A percentile compares a stretch with the other conserved stretches of the same genome.
Evolutionary conservation across 2,888 invertebrate species (phyloP).

Genomic region (Dyspetes luteomarginatus): DNA sequence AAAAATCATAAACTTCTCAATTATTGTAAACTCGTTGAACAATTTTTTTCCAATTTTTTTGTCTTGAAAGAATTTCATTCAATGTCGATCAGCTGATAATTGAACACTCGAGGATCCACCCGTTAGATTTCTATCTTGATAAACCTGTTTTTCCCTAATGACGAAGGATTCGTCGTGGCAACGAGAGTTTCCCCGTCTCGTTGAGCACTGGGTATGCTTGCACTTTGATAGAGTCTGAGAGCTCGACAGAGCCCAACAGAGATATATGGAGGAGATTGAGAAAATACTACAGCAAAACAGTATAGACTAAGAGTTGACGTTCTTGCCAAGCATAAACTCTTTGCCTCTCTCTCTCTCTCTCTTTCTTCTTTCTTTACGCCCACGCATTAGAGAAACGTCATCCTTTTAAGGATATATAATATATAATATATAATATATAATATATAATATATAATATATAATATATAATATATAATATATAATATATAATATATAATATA

Average conservation of each 20-base stretch:
- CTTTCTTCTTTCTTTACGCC: slow-evolving; percentile 14
- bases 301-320: neutral
- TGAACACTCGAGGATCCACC: slow-evolving; percentile 26
- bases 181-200: neutral
- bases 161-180: neutral
- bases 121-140: slow-evolving; percentile 36
- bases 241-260: neutral
- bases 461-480: too few species aligned
- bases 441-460: too few species aligned
- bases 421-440: too few species aligned
- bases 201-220: neutral
- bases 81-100: neutral
- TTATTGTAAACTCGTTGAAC: too few species aligned
- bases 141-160: slow-evolving; percentile 51
- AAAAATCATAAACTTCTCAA: too few species aligned
- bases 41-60: neutral
- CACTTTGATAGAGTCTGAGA: slow-evolving; percentile 18
- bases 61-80: neutral
- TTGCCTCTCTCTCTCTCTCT: neutral
- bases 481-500: too few species aligned
- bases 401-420: too few species aligned
- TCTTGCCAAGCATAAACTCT: neutral
- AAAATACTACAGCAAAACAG: slow-evolving; percentile 14
- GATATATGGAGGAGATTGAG: neutral
- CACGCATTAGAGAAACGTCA: slow-evolving; percentile 44